Evolutionary conservation across 2,888 invertebrate genomes (phyloP).

Genomic region (Tuberolachnus salignus): DNA sequence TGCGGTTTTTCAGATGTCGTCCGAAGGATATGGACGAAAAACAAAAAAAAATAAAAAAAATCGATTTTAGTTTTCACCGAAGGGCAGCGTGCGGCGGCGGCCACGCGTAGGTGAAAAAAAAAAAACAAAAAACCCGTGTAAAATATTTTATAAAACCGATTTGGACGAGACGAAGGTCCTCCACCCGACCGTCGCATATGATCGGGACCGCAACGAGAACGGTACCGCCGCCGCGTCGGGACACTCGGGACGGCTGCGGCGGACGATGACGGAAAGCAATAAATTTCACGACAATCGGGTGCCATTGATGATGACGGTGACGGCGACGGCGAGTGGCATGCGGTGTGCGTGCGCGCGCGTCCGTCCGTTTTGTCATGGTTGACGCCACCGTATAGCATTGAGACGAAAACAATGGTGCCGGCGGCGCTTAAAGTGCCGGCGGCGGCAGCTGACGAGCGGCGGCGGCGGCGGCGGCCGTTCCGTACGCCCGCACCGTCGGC

Average conservation of each 20-base stretch:
- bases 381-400: slow-evolving; percentile 51
- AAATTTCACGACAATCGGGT: slow-evolving; percentile 52
- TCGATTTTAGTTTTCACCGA: background rate
- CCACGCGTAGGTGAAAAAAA: slow-evolving; percentile 1
- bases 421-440: slow-evolving; percentile 43
- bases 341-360: slow-evolving; percentile 24
- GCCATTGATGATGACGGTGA: slow-evolving; percentile 34
- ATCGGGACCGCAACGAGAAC: background rate
- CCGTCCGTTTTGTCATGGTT: slow-evolving; percentile 48
- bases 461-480: background rate
- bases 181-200: background rate
- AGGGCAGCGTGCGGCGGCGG: background rate
- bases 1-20: background rate
- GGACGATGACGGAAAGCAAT: slow-evolving; percentile 38
- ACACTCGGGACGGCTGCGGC: background rate
- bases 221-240: background rate
- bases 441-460: slow-evolving; percentile 30
- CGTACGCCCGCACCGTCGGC: slow-evolving; percentile 11
- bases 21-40: too few species aligned
- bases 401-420: slow-evolving; percentile 48
- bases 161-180: background rate
- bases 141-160: too few species aligned
- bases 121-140: background rate
- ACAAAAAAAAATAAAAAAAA: background rate
- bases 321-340: background rate